These are phyloP conservation scores for Lymantria dispar DNA, from an alignment of 2,888 invertebrate species.

Conservation along the genomic window DNA sequence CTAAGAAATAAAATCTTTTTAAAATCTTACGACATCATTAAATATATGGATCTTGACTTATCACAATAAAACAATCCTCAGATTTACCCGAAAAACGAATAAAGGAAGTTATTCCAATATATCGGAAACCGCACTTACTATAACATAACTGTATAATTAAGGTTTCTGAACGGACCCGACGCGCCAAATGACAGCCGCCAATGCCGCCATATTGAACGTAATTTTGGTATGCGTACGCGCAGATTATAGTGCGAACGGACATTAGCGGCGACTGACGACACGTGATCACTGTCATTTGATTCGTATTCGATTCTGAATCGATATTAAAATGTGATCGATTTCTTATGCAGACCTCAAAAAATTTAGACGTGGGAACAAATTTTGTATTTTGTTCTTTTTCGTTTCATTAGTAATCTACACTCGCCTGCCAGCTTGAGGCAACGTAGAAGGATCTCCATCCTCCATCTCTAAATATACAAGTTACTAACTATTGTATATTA, in stretches of 20 bases:
- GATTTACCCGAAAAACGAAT: conserved; percentile 32
- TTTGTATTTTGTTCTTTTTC: too few relatives aligned
- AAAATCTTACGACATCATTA: background rate
- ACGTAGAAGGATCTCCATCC: too few relatives aligned
- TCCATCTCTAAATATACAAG: too few relatives aligned
- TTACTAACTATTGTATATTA: too few relatives aligned
- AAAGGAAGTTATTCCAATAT: conserved; percentile 37
- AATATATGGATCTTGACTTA: background rate
- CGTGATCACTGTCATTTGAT: conserved; percentile 54
- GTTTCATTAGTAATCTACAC: too few relatives aligned
- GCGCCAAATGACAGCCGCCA: conserved; percentile 69
- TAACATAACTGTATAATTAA: conserved; percentile 53
- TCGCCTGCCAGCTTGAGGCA: too few relatives aligned
- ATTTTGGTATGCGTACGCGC: conserved; percentile 62
- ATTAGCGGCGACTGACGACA: conserved; percentile 61
- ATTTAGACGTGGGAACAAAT: conserved; percentile 20
- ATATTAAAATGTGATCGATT: conserved; percentile 45
- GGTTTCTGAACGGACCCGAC: conserved; percentile 47
- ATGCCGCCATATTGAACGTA: conserved; percentile 63
- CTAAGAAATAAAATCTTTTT: background rate
- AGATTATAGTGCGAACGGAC: conserved; percentile 68
- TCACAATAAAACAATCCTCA: conserved; percentile 4
- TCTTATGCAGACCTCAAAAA: conserved; percentile 30
- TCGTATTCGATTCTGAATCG: conserved; percentile 43
- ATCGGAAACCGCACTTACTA: conserved; percentile 55